These are phyloP conservation scores for Cnemophilus loriae DNA, from an alignment of 2,113 vertebrate genomes.

Conservation along the genomic window DNA sequence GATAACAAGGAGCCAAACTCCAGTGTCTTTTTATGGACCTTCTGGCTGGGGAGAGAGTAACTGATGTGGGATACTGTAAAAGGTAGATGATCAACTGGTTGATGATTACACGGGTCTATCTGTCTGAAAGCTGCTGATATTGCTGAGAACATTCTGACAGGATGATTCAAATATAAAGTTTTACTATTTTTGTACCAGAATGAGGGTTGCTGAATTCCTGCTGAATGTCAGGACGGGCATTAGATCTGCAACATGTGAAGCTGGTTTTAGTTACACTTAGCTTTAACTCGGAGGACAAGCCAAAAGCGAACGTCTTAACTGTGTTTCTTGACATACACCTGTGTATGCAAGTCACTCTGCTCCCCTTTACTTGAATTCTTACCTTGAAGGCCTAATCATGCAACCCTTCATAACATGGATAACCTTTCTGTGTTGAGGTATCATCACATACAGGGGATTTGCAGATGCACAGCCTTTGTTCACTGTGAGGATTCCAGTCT, in stretches of 20 bases:
- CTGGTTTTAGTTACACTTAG: neutral
- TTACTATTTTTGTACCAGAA: neutral
- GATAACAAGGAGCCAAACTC: neutral
- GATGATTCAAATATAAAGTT: neutral
- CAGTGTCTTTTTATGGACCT: neutral
- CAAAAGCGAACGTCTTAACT: neutral
- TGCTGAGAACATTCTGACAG: neutral
- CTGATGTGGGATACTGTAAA: neutral
- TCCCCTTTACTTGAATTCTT: neutral
- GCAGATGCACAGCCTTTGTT: neutral
- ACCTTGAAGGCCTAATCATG: neutral
- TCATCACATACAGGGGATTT: neutral
- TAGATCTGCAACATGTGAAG: neutral
- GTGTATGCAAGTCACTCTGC: neutral
- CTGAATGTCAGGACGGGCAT: neutral
- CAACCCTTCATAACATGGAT: fast-evolving
- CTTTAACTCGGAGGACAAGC: neutral
- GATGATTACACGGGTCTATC: neutral
- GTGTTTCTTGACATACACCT: neutral
- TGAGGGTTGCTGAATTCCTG: neutral
- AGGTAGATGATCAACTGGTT: neutral
- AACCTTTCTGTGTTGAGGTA: neutral
- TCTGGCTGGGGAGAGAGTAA: neutral
- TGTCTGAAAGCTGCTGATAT: neutral
- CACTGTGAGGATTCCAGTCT: neutral